Evolutionary conservation across 2,797 vertebrate genomes (phyloP), one percentile per base, ranked within the genome.

Genomic region (Chaunax sp.): DNA sequence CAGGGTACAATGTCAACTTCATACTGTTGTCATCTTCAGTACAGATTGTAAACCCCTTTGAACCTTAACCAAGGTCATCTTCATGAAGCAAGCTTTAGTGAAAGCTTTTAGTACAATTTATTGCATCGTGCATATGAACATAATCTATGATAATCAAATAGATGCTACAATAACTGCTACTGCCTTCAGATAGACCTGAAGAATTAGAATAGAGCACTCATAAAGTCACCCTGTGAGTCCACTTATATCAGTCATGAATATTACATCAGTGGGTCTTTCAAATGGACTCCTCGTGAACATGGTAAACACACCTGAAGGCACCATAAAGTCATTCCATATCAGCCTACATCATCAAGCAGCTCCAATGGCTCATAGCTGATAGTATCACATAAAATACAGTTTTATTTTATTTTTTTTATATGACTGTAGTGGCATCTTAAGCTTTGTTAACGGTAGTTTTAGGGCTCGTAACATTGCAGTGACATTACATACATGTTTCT

Each of bases 261-360:
- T 85, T 81, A 65, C 83, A 88, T 82, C 61, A 82, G 61, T 43
- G 41, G 51, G 43, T 60, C 41, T 76, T 82, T 87, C 61, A 81
- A 75, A 87, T 71, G 72, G 63, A 67, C 77, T 80, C 76, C 77
- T 85, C 78, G 69, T 84, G 86, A 82, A 88, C 77, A 81, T 65
- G 66, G 71, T 83, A 87, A 87, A 84, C 85, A 88, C 74, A 83
- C 67, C 88, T 85, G 52, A 80, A 80, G 77, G 64, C 68, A 60
- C 68, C 67, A 65, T 83, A 63, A 89, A 78, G 69, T 76, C 44
- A 18, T 67, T 75, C 57, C 64, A 37, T 69, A 64, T 79, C 54
- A 64, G 49, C 51, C 6, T n/a, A 58, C 22, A 20, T 71, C 56
- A 49, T 75, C 52, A 51, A 52, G 59, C 51, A 49, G 50, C 78